These are phyloP conservation scores for Noctua janthe DNA, from an alignment of 2,888 invertebrate genomes.

Conservation along the genomic window DNA sequence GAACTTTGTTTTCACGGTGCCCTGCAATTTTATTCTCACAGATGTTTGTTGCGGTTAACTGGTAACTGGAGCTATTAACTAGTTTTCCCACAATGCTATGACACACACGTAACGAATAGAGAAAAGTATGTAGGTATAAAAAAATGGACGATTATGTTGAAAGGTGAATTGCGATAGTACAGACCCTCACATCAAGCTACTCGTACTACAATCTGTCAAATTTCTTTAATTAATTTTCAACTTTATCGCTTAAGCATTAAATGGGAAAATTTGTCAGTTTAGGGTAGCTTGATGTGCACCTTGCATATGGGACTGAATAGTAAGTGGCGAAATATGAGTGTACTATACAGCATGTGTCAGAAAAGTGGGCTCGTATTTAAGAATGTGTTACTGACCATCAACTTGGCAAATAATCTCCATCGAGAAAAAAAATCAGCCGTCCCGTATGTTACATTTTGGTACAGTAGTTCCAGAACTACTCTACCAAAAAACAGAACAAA, in stretches of 20 bases:
- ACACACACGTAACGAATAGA: slow-evolving; percentile 34
- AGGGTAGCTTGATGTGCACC: no score
- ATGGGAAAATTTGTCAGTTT: no score
- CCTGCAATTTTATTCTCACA: slow-evolving; percentile 37
- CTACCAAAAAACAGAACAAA: no score
- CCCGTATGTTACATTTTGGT: neutral
- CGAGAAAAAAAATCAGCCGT: neutral
- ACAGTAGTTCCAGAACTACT: no score
- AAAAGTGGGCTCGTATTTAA: neutral
- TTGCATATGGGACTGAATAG: neutral
- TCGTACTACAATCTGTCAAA: no score
- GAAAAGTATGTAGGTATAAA: slow-evolving; percentile 36
- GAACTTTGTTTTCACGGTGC: slow-evolving; percentile 45
- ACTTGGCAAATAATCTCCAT: neutral
- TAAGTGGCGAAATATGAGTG: neutral
- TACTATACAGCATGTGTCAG: neutral
- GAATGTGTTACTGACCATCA: neutral
- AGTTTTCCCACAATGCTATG: slow-evolving; percentile 48
- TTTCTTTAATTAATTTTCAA: no score
- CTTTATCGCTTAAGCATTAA: no score
- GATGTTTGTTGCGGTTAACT: slow-evolving; percentile 24
- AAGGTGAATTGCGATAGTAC: neutral
- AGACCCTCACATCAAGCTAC: no score
- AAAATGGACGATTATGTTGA: neutral
- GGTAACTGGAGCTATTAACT: slow-evolving; percentile 17